phyloP scores from a whole-genome alignment of 2,888 invertebrate species.

The Pantelozetes paolii region DNA sequence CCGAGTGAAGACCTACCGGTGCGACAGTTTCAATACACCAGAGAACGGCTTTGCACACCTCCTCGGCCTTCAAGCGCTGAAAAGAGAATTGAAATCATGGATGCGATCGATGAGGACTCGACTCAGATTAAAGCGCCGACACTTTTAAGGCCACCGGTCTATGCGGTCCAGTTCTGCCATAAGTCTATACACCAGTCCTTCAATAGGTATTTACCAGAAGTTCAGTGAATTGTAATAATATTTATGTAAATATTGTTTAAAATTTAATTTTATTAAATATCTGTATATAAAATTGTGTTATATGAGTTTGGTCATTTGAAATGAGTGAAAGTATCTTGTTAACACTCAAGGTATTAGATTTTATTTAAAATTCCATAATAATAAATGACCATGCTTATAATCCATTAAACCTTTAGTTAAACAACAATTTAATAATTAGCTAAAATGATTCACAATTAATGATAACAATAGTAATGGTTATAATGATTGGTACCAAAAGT shows the following conservation, averaged over 20 bases:
- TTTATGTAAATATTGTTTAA: neutral
- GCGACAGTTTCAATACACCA: neutral
- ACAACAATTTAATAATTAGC: no score
- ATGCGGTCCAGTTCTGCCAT: conserved; percentile 31
- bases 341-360: no score
- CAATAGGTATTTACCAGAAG: conserved; percentile 7
- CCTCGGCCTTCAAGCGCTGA: conserved; percentile 5
- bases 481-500: no score
- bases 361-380: no score
- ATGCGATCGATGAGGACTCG: neutral
- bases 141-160: conserved; percentile 8
- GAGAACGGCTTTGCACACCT: conserved; percentile 22
- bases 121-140: neutral
- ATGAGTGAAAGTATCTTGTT: no score
- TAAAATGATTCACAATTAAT: no score
- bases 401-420: no score
- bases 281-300: no score
- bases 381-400: no score
- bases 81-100: neutral
- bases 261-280: neutral
- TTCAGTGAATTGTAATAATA: neutral
- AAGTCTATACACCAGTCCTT: conserved; percentile 16
- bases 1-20: conserved; percentile 16
- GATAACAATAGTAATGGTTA: no score
- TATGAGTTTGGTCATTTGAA: no score